Conservation (phyloP, 2,113 vertebrate genomes). For the Asarcornis scutulata region DNA sequence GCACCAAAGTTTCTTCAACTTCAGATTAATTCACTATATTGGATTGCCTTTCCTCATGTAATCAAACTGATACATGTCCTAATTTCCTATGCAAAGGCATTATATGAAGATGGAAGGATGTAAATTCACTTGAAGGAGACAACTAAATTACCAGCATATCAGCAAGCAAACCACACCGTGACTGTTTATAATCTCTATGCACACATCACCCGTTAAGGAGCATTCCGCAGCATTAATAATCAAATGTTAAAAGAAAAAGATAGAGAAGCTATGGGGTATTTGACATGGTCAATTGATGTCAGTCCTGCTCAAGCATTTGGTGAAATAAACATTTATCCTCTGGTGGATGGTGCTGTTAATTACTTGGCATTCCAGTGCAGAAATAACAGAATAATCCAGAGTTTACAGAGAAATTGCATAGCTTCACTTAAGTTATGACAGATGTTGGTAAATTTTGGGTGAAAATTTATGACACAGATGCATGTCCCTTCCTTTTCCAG, state of each 20-base stretch:
- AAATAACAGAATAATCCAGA: neutral
- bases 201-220: fast-evolving
- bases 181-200: neutral
- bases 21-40: neutral
- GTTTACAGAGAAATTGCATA: neutral
- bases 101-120: neutral
- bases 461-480: neutral
- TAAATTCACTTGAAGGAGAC: neutral
- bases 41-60: neutral
- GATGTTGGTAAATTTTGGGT: neutral
- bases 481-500: neutral
- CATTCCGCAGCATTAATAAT: neutral
- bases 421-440: neutral
- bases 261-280: neutral
- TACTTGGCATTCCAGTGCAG: neutral
- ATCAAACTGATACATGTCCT: neutral
- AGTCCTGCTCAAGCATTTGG: neutral
- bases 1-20: neutral
- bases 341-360: neutral
- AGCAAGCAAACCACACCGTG: neutral
- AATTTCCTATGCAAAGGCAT: neutral
- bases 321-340: neutral
- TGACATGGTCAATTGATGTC: neutral
- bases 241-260: neutral
- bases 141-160: neutral